Percentiles rank a stretch among this genome's conserved stretches.
Evolutionary conservation across 2,113 vertebrate genomes (phyloP).

Genomic region (Cisticola juncidis): DNA sequence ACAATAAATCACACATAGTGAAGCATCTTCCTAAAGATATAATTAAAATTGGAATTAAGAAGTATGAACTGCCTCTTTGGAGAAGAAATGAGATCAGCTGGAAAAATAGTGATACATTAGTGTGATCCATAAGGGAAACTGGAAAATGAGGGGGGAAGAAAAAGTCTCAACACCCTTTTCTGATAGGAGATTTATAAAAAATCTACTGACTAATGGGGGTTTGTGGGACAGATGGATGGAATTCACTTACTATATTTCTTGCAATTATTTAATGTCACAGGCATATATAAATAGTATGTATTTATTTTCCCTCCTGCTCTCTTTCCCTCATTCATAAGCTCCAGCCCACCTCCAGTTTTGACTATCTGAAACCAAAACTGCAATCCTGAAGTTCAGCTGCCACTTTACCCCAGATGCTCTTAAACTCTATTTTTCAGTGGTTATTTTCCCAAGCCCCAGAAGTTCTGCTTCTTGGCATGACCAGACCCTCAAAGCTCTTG

Average conservation of each 20-base stretch:
- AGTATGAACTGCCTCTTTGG: not conserved
- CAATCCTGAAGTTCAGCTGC: not conserved
- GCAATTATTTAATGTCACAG: conserved; percentile 39
- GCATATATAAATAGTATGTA: conserved; percentile 12
- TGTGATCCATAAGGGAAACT: not conserved
- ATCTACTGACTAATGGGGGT: not conserved
- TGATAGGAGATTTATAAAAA: not conserved
- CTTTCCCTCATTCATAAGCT: conserved; percentile 26
- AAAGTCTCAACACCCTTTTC: not conserved
- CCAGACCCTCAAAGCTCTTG: not conserved
- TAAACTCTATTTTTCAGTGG: not conserved
- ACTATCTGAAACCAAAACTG: not conserved
- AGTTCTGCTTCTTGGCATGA: not conserved
- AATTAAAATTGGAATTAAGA: conserved; percentile 37
- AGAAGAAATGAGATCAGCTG: not conserved
- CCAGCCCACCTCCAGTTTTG: not conserved
- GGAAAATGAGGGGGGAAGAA: accelerated
- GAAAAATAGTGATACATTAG: conserved; percentile 17
- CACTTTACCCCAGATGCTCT: not conserved
- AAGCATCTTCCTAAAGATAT: not conserved
- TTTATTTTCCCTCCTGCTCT: conserved; percentile 4
- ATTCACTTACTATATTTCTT: not conserved
- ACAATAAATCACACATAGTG: not conserved
- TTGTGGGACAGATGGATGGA: conserved; percentile 40
- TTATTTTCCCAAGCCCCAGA: not conserved